Evolutionary conservation across 2,113 vertebrate genomes (phyloP).

Genomic region (Rafetus swinhoei): DNA sequence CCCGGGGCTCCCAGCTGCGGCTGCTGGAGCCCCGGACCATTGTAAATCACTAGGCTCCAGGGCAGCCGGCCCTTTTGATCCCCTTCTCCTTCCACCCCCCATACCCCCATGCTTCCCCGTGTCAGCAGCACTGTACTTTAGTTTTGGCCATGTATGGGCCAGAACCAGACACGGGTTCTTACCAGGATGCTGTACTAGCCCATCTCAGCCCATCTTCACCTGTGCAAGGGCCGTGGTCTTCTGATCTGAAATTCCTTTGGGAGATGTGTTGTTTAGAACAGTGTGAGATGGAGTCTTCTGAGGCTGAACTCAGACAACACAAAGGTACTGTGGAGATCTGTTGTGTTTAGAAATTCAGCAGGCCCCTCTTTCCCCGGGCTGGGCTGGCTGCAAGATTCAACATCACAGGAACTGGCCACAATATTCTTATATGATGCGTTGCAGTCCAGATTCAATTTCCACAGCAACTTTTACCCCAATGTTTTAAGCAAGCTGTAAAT

Average conservation of each 20-base stretch:
- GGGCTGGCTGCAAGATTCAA: not conserved
- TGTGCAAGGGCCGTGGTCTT: not conserved
- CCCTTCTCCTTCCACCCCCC: too few relatives aligned
- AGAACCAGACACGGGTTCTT: too few relatives aligned
- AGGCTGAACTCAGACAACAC: not conserved
- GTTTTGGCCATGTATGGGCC: too few relatives aligned
- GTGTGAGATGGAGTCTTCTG: not conserved
- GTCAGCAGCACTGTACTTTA: too few relatives aligned
- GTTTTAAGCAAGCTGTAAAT: not conserved
- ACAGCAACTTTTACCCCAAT: not conserved
- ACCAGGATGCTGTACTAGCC: too few relatives aligned
- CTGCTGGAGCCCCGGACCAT: too few relatives aligned
- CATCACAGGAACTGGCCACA: not conserved
- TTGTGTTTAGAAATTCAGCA: not conserved
- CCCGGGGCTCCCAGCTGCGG: too few relatives aligned
- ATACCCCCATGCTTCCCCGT: too few relatives aligned
- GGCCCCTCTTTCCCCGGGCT: not conserved
- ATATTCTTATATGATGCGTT: not conserved
- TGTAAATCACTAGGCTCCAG: too few relatives aligned
- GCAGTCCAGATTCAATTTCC: not conserved
- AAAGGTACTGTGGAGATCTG: not conserved
- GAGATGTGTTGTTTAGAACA: not conserved
- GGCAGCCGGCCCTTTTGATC: too few relatives aligned
- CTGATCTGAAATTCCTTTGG: not conserved
- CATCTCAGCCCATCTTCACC: too few relatives aligned